Conservation (phyloP, 2,797 vertebrate genomes). For the Selene dorsalis region DNA sequence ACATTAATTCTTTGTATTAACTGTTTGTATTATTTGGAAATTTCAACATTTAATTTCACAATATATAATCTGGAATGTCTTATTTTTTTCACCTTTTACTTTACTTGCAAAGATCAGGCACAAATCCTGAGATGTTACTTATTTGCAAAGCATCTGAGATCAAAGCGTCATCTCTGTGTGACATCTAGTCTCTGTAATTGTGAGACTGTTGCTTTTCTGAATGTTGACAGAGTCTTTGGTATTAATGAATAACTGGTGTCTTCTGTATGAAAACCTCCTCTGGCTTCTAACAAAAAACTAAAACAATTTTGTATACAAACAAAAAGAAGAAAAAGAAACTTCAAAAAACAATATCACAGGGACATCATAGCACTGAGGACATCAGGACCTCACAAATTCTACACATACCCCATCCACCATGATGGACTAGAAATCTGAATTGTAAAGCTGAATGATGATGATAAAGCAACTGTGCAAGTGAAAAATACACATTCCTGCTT, state of each 20-base stretch:
- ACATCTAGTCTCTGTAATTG: too few relatives aligned
- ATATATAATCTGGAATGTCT: background rate
- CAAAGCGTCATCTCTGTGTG: background rate
- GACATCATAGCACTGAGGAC: too few relatives aligned
- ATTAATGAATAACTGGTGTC: background rate
- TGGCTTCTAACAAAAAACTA: background rate
- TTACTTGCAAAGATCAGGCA: background rate
- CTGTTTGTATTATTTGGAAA: background rate
- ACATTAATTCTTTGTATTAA: background rate
- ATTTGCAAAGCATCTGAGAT: background rate
- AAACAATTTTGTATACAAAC: constrained; percentile 2
- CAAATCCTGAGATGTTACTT: background rate
- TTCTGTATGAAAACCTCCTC: background rate
- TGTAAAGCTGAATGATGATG: too few relatives aligned
- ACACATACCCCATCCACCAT: too few relatives aligned
- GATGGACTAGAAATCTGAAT: too few relatives aligned
- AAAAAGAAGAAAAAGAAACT: constrained; percentile 16
- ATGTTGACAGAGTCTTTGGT: background rate
- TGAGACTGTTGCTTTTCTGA: too few relatives aligned
- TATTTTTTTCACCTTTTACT: background rate
- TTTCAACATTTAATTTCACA: background rate
- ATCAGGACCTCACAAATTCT: too few relatives aligned
- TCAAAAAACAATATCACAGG: constrained; percentile 1
- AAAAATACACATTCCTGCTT: too few relatives aligned
- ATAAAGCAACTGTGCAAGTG: too few relatives aligned